phyloP scores from a whole-genome alignment of 2,888 invertebrate genomes.

The Carpatolechia fugitivella region DNA sequence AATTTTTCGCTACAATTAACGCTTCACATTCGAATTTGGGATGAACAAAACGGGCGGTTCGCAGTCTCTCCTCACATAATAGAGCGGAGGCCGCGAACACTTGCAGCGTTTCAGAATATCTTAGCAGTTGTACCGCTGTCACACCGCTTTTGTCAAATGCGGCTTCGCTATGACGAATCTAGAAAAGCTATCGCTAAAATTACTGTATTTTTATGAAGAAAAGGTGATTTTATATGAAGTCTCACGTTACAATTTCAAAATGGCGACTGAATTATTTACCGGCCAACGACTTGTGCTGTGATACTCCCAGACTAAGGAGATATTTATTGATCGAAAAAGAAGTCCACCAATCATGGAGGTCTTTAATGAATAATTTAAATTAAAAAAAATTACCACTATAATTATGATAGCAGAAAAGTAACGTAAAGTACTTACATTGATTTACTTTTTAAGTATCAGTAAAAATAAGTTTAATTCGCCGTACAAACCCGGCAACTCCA shows the following conservation, averaged over 20 bases:
- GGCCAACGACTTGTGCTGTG: too few species aligned
- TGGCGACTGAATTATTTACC: too few species aligned
- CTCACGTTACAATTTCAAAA: too few species aligned
- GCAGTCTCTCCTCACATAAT: slow-evolving; percentile 54
- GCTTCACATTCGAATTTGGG: not conserved
- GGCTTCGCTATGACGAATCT: slow-evolving; percentile 36
- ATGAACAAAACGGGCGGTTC: slow-evolving; percentile 40
- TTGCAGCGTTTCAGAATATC: slow-evolving; percentile 63
- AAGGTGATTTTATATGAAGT: not conserved
- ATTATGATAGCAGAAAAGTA: too few species aligned
- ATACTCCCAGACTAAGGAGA: too few species aligned
- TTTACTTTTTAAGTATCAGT: too few species aligned
- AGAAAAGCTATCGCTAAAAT: too few species aligned
- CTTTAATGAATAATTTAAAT: too few species aligned
- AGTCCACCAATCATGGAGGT: too few species aligned
- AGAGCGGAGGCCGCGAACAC: slow-evolving; percentile 53
- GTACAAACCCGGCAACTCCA: slow-evolving; percentile 32
- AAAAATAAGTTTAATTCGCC: slow-evolving; percentile 27
- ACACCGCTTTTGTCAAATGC: slow-evolving; percentile 41
- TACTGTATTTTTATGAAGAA: not conserved
- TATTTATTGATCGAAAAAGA: too few species aligned
- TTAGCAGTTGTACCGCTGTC: slow-evolving; percentile 54
- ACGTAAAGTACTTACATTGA: too few species aligned
- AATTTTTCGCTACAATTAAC: slow-evolving; percentile 6
- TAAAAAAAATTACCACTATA: too few species aligned